phyloP scores from a whole-genome alignment of 2,113 vertebrate genomes.

The Eleginops maclovinus region DNA sequence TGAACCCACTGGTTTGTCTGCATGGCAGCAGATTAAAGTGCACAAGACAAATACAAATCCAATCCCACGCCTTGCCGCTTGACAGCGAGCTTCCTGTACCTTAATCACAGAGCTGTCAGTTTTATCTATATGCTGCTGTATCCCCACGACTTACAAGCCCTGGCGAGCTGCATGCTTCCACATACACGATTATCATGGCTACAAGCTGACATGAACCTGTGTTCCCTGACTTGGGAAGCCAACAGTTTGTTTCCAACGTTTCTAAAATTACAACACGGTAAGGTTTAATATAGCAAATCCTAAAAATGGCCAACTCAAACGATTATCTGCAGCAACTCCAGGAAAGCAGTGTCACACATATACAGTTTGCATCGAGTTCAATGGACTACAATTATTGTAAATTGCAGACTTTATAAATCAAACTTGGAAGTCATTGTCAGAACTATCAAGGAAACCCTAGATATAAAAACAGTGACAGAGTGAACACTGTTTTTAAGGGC shows the following conservation, averaged over 20 bases:
- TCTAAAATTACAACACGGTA: not conserved
- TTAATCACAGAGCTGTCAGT: conserved; percentile 33
- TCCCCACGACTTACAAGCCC: conserved; percentile 20
- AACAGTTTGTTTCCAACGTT: conserved; percentile 6
- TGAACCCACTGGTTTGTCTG: conserved; percentile 30
- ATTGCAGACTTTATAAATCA: not conserved
- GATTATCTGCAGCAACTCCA: not conserved
- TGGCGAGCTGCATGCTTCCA: conserved; percentile 6
- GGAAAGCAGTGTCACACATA: not conserved
- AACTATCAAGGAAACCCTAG: not conserved
- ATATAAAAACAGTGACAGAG: not conserved
- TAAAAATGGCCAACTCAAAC: not conserved
- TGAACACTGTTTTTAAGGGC: not conserved
- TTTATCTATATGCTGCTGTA: conserved; percentile 36
- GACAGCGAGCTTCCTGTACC: conserved; percentile 41
- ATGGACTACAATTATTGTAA: not conserved
- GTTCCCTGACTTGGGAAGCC: conserved; percentile 17
- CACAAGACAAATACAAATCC: conserved; percentile 55
- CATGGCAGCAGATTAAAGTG: conserved; percentile 31
- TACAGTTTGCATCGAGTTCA: not conserved
- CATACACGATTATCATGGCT: conserved; percentile 16
- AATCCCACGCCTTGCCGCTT: conserved; percentile 53
- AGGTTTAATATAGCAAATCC: not conserved
- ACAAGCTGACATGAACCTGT: conserved; percentile 9
- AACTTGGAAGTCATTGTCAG: conserved; percentile 24